Evolutionary conservation across 2,113 vertebrate genomes (phyloP).

Genomic region (human (Homo sapiens)): DNA sequence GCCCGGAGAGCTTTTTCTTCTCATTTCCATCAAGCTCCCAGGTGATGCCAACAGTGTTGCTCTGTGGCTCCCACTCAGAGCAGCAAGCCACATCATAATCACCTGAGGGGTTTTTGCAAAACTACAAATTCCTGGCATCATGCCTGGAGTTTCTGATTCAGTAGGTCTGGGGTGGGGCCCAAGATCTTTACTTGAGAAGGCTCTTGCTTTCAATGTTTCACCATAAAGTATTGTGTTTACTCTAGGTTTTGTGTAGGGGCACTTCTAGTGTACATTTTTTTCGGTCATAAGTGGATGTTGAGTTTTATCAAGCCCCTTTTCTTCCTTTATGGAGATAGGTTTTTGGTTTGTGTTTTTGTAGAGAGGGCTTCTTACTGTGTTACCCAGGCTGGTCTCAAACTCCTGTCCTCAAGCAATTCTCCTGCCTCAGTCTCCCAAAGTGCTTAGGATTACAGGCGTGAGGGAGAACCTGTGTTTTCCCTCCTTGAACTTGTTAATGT

Average conservation of each 20-base stretch:
- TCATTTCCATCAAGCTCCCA: not conserved
- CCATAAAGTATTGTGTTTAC: not conserved
- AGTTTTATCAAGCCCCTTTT: not conserved
- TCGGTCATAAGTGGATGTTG: not conserved
- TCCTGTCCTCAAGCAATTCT: too few relatives aligned
- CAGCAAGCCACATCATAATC: not conserved
- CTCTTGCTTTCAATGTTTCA: not conserved
- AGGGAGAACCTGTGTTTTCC: not conserved
- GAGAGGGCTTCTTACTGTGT: not conserved
- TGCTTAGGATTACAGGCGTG: too few relatives aligned
- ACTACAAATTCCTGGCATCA: not conserved
- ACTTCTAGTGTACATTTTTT: not conserved
- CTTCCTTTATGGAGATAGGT: not conserved
- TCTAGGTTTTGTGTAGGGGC: not conserved
- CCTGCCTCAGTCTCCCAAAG: too few relatives aligned
- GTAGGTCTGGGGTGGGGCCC: not conserved
- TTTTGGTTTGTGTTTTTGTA: too few relatives aligned
- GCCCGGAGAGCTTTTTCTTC: not conserved
- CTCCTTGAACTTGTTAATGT: not conserved
- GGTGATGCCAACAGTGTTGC: not conserved
- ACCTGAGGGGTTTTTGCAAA: not conserved
- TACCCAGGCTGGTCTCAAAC: too few relatives aligned
- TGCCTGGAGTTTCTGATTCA: conserved; percentile 51
- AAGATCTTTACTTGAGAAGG: not conserved
- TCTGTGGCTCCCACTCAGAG: not conserved